phyloP scores from a whole-genome alignment of 2,113 vertebrate species.

The Burhinus oedicnemus region DNA sequence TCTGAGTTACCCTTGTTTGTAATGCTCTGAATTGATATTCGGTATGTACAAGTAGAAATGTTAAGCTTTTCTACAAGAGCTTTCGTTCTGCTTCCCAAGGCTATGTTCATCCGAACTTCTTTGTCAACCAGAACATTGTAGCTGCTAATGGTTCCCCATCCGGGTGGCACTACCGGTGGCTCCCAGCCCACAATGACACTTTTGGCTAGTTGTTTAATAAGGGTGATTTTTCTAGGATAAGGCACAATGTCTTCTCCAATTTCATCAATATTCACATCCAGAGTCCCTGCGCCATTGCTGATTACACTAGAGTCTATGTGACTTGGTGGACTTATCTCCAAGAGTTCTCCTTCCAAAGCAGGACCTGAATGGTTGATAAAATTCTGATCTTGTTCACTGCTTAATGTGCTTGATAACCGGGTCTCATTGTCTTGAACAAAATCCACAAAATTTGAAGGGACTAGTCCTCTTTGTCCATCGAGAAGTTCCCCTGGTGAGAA shows the following conservation, averaged over 20 bases:
- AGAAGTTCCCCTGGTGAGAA: slow-evolving; percentile 88
- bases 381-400: slow-evolving; percentile 86
- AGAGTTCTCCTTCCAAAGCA: slow-evolving; percentile 55
- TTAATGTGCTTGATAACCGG: slow-evolving; percentile 67
- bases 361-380: slow-evolving; percentile 55
- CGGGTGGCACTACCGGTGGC: slow-evolving; percentile 87
- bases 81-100: slow-evolving; percentile 90
- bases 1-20: slow-evolving; percentile 90
- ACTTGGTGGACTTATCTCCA: slow-evolving; percentile 77
- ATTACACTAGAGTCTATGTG: slow-evolving; percentile 58
- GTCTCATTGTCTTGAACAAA: slow-evolving; percentile 89
- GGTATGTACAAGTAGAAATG: slow-evolving; percentile 85
- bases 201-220: slow-evolving; percentile 98
- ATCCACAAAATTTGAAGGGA: slow-evolving; percentile 98
- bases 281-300: slow-evolving; percentile 83
- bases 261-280: slow-evolving; percentile 90
- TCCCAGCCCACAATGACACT: slow-evolving; percentile 99
- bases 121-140: slow-evolving; percentile 95
- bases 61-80: slow-evolving; percentile 95
- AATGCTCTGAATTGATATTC: slow-evolving; percentile 91
- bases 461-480: slow-evolving; percentile 93
- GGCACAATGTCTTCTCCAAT: slow-evolving; percentile 97
- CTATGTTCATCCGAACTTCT: slow-evolving; percentile 87
- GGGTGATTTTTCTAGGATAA: slow-evolving; percentile 95
- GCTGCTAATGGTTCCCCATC: slow-evolving; percentile 90